A percentile compares a stretch with the other conserved stretches of the same genome.
Conservation (phyloP, 2,113 vertebrate species). For the Crocuta crocuta region DNA sequence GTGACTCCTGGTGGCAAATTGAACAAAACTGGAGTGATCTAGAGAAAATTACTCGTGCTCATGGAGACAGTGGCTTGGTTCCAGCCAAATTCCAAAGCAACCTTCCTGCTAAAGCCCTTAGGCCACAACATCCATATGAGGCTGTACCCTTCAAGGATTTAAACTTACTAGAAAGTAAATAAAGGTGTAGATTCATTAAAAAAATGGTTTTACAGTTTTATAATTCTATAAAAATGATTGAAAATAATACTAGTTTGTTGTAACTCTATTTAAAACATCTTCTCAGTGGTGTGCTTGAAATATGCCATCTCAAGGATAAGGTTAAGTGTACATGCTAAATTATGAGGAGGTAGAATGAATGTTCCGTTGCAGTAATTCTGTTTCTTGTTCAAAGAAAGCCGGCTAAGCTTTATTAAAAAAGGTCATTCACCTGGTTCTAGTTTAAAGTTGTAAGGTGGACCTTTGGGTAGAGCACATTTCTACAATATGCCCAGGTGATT, state of each 20-base stretch:
- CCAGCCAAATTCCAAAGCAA: neutral
- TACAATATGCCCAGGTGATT: constrained; percentile 32
- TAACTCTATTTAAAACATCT: neutral
- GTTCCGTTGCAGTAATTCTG: neutral
- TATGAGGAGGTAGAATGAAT: neutral
- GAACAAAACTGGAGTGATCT: neutral
- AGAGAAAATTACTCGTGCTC: neutral
- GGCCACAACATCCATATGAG: neutral
- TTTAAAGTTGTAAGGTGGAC: neutral
- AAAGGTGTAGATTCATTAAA: neutral
- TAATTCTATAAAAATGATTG: neutral
- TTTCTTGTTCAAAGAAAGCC: neutral
- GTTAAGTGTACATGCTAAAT: fast-evolving
- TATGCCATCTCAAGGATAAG: fast-evolving
- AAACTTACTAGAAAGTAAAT: neutral
- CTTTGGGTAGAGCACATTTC: neutral
- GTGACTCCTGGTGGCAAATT: neutral
- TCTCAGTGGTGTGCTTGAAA: neutral
- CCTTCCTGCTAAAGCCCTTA: neutral
- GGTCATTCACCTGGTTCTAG: neutral
- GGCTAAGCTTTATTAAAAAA: neutral
- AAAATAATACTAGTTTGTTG: neutral
- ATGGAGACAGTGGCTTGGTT: neutral
- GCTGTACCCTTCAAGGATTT: neutral
- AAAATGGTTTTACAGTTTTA: neutral